Evolutionary conservation across 2,888 invertebrate species (phyloP).

Genomic region (Coenonympha glycerion): DNA sequence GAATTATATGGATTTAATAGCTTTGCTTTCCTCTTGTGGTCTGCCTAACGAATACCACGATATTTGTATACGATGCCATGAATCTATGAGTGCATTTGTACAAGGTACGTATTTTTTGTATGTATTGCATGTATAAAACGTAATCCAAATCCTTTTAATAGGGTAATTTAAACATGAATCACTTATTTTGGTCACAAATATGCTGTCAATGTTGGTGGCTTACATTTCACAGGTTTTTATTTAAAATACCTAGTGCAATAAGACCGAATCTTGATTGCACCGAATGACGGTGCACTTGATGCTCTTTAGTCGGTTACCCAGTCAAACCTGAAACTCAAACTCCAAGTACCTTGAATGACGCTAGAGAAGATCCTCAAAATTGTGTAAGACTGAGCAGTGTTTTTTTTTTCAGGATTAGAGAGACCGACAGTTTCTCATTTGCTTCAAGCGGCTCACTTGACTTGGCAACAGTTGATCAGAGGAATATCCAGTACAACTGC

Average conservation of each 20-base stretch:
- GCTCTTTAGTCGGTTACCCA: no score
- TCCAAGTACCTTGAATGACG: no score
- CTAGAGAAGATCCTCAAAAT: no score
- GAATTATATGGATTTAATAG: slow-evolving; percentile 60
- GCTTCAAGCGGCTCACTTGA: slow-evolving; percentile 78
- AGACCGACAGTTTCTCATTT: slow-evolving; percentile 79
- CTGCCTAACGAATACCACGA: slow-evolving; percentile 54
- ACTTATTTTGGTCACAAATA: no score
- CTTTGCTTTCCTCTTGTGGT: slow-evolving; percentile 59
- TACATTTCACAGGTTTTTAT: no score
- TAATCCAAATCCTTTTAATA: no score
- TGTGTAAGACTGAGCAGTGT: not conserved
- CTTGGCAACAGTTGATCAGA: slow-evolving; percentile 78
- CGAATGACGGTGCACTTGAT: no score
- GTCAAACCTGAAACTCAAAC: no score
- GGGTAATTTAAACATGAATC: no score
- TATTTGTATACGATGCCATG: slow-evolving; percentile 55
- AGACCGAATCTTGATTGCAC: no score
- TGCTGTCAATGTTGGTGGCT: no score
- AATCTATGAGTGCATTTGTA: slow-evolving; percentile 59
- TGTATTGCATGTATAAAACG: not conserved
- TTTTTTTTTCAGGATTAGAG: slow-evolving; percentile 70
- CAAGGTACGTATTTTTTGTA: slow-evolving; percentile 51
- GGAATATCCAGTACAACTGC: slow-evolving; percentile 76
- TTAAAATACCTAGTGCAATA: no score